phyloP scores from a whole-genome alignment of 2,797 vertebrate genomes.

The Leptodactylus fallax region DNA sequence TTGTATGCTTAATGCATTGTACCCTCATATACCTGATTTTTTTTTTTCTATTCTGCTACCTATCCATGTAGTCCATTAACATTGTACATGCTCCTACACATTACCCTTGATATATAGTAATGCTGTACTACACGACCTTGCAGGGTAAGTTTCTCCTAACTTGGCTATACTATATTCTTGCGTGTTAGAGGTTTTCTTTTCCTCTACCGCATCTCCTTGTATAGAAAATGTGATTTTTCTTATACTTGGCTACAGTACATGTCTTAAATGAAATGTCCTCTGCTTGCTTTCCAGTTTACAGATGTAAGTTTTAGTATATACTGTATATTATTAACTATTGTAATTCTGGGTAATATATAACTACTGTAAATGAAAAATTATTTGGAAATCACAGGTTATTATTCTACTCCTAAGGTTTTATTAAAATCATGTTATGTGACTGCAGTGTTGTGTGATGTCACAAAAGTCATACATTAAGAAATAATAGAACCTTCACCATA shows the following conservation, averaged over 20 bases:
- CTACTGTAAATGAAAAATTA: too few species aligned
- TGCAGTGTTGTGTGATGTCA: too few species aligned
- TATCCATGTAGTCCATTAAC: background rate
- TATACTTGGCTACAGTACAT: background rate
- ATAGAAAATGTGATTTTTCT: background rate
- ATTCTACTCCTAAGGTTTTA: too few species aligned
- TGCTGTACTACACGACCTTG: background rate
- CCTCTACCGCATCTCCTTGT: background rate
- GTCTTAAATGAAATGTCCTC: background rate
- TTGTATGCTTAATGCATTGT: too few species aligned
- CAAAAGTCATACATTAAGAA: too few species aligned
- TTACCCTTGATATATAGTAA: background rate
- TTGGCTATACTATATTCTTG: background rate
- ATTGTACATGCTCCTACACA: background rate
- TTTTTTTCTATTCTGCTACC: background rate
- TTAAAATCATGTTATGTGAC: too few species aligned
- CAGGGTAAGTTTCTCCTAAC: too few species aligned
- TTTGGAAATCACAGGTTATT: too few species aligned
- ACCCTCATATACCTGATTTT: too few species aligned
- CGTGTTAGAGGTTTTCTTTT: background rate
- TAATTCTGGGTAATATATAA: background rate
- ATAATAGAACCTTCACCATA: too few species aligned
- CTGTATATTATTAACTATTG: background rate
- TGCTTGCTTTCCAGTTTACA: background rate
- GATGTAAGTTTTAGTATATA: background rate